These are phyloP conservation scores for Vicugna pacos DNA, from an alignment of 2,113 vertebrate species.

Conservation along the genomic window DNA sequence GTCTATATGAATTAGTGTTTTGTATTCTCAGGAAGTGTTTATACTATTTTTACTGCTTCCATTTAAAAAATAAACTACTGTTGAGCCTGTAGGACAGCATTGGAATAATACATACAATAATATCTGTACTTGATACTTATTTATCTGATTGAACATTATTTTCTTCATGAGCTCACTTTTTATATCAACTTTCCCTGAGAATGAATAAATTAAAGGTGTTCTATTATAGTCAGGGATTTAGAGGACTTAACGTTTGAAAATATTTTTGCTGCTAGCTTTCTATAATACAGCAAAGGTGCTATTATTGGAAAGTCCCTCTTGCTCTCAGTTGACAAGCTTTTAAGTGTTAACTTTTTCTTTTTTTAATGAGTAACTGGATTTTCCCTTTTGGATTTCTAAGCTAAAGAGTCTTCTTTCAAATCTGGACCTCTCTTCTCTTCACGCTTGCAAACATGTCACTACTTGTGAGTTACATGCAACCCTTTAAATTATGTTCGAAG, in stretches of 20 bases:
- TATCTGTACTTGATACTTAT: neutral
- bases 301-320: constrained; percentile 47
- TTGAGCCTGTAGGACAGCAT: neutral
- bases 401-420: neutral
- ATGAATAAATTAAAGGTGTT: neutral
- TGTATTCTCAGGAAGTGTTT: neutral
- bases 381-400: constrained; percentile 15
- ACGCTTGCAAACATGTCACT: neutral
- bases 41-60: neutral
- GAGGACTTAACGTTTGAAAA: neutral
- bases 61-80: neutral
- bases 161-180: neutral
- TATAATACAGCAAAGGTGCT: neutral
- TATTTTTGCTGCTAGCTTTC: constrained; percentile 7
- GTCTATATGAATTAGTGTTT: neutral
- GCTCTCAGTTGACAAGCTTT: neutral
- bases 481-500: constrained; percentile 27
- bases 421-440: neutral
- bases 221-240: neutral
- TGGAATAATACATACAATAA: neutral
- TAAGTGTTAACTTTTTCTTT: neutral
- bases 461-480: neutral
- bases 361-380: neutral
- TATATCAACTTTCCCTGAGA: neutral
- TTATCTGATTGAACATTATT: neutral